These are phyloP conservation scores for Urophycis tenuis DNA, from an alignment of 2,797 vertebrate species.

Conservation along the genomic window DNA sequence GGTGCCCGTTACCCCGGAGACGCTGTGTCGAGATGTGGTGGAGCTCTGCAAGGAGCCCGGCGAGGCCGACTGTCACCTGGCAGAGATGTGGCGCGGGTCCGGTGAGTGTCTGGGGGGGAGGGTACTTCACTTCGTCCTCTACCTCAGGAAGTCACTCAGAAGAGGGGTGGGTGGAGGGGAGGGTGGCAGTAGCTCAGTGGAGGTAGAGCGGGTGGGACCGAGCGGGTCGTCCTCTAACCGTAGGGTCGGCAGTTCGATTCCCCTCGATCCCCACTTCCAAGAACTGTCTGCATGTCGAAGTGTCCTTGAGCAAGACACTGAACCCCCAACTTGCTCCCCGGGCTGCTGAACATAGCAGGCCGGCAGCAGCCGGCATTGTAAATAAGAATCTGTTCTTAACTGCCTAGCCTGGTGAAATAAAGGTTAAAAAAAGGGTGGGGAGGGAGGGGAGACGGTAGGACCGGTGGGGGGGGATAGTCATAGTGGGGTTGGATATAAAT, in stretches of 20 bases:
- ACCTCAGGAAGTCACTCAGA: not conserved
- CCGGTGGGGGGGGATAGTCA: not conserved
- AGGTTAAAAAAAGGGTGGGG: too few species aligned
- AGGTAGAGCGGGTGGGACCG: not conserved
- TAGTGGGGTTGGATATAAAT: not conserved
- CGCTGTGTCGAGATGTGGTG: constrained; percentile 87
- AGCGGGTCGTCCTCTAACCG: too few species aligned
- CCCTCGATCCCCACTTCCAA: too few species aligned
- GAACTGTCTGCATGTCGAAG: too few species aligned
- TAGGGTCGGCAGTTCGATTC: too few species aligned
- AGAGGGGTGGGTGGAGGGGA: not conserved
- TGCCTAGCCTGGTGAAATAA: too few species aligned
- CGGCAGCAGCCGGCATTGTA: too few species aligned
- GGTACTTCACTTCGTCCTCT: not conserved
- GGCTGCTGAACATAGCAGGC: too few species aligned
- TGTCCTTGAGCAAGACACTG: too few species aligned
- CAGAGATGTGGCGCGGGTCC: constrained; percentile 91
- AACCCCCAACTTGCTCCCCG: too few species aligned
- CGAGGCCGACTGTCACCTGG: constrained; percentile 86
- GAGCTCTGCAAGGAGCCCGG: constrained; percentile 94
- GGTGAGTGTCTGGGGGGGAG: constrained; percentile 66
- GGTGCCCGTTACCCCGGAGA: constrained; percentile 93
- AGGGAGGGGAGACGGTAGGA: not conserved
- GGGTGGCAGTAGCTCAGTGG: too few species aligned
- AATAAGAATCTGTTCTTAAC: too few species aligned